Base-by-base conservation (phyloP, 2,113 vertebrate genomes). In the Anas platyrhynchos region DNA sequence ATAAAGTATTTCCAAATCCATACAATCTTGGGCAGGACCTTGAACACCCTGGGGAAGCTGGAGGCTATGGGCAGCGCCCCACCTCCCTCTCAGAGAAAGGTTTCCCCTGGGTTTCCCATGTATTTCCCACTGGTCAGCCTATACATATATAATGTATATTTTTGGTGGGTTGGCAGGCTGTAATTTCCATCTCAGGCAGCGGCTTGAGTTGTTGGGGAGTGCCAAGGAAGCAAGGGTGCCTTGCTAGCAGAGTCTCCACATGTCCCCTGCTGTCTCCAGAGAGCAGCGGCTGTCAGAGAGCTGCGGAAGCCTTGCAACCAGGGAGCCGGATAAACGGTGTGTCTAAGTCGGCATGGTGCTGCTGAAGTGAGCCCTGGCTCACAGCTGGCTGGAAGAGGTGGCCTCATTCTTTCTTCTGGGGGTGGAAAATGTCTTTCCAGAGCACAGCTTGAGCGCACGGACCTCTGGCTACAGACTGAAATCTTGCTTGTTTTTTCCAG, bases 251-350 rank as follows among this genome's bases (percentile, higher is more conserved):
- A 23, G 46, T 32, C 55, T 83, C n/a, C 23, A 54, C 21, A 50
- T 12, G 10, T 25, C 5, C 13, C 6, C 2, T 0, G 11, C 0
- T 55, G 67, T 61, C 67, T 79, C 52, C 1, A 1, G 61, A 59
- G 61, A 13, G 44, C 44, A 43, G 20, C 12, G 77, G 61, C 74
- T 82, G 69, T 25, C 11, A 23, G 46, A 36, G n/a, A 23, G 31
- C 34, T 20, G 14, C 1, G 3, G 29, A 36, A 1, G 2, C 66
- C 8, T 88, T 80, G 36, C 0, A 0, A 66, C 13, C 0, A 3
- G 17, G 0, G 1, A 67, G 7, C 52, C 0, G 0, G 13, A 18
- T 61, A n/a, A 0, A 0, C 48, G 69, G 71, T 9, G 25, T 13
- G 34, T 8, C 54, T 21, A 78, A 48, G 81, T 41, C 2, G 26